Percentiles rank a stretch among this genome's conserved stretches.
Conservation (phyloP, 2,113 vertebrate species). For the Calidris pygmaea region DNA sequence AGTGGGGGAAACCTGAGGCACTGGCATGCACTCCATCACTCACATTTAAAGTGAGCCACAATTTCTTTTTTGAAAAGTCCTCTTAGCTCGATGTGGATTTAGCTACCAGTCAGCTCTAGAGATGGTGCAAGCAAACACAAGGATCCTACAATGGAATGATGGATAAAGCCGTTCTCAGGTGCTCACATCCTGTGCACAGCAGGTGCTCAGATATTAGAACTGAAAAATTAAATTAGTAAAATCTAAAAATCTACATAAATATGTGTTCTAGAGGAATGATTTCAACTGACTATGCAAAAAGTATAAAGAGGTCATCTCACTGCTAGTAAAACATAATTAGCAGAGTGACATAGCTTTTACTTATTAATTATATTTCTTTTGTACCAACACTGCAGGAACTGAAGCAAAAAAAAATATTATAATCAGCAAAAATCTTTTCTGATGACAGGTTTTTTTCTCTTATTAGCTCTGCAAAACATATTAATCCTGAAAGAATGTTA, state of each 20-base stretch:
- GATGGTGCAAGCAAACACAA: background rate
- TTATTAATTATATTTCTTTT: constrained; percentile 61
- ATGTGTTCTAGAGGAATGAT: background rate
- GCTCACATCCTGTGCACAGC: background rate
- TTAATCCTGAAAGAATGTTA: constrained; percentile 64
- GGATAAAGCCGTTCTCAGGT: background rate
- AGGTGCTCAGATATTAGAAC: background rate
- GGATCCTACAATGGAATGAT: background rate
- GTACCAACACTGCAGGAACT: constrained; percentile 44
- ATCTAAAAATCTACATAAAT: background rate
- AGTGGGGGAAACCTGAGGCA: background rate
- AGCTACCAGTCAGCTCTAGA: background rate
- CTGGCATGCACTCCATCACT: background rate
- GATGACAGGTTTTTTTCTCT: constrained; percentile 50
- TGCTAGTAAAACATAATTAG: constrained; percentile 65
- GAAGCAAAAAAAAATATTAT: constrained; percentile 34
- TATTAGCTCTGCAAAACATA: constrained; percentile 49
- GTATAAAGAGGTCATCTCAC: background rate
- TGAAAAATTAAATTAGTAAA: background rate
- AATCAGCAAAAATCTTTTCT: constrained; percentile 63
- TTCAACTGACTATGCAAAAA: background rate
- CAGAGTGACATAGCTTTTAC: constrained; percentile 51
- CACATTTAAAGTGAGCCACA: background rate
- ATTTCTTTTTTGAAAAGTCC: background rate
- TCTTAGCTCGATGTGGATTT: background rate